Base-by-base conservation (phyloP, 2,888 invertebrate species). In the Tenthredo scrophulariae region DNA sequence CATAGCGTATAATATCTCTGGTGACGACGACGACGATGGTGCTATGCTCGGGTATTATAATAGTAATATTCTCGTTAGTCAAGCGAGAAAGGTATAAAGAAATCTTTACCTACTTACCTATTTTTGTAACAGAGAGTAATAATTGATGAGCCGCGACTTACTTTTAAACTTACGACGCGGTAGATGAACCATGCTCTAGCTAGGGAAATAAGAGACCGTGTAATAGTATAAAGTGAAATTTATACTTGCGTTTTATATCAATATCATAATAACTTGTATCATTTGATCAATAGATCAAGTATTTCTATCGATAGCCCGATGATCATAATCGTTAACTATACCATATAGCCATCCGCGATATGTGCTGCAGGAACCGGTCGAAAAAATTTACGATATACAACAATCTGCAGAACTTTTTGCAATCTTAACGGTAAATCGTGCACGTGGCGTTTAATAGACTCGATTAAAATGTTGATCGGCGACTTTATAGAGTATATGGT, bases 101-200 rank as follows among this genome's bases (percentile, higher is more conserved):
- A 80, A 58, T 80, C 58, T 62, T 80, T 62, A 80, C 80, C 80
- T 80, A 80, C 80, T 80, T 80, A 80, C 80, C 80, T 37, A 80
- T 80, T 74, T 43, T 15, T 70, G 10, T 22, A 18, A 62, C 26
- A 62, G 22, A 80, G 58, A 80, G 62, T 80, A 80, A 62, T 80
- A 80, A 58, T 80, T 80, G 80, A 80, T 80, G 80, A 58, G 80
- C 58, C 80, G 80, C 80, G 62, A 80, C 80, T 58, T 62, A 80
- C 80, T 80, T 77, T 77, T 74, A n/a, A 74, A 74, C 33, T 33
- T 67, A 67, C 43, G 40, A 26, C 22, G 62, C 22, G 62, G 62
- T 74, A 43, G 72, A 74, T 74, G 43, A 74, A 43, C 72, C 72
- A 43, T 74, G 72, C 6, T 18, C 3, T 13, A 50, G 50, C 50